phyloP scores from a whole-genome alignment of 92 coral and sea anemone species.

The Phenganax subtilis region DNA sequence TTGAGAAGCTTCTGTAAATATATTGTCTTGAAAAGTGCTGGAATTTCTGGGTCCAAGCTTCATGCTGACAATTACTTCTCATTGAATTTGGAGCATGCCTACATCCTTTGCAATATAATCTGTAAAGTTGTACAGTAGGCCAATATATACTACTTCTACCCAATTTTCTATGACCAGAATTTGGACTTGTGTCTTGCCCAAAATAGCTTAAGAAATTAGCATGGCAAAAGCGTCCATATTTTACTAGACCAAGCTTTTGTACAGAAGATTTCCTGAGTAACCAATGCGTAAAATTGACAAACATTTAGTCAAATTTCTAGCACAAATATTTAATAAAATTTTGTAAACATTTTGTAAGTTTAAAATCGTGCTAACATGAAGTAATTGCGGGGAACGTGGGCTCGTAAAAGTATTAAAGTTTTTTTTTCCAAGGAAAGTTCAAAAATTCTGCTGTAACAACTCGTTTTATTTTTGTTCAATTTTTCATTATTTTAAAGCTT shows the following conservation, averaged over 20 bases:
- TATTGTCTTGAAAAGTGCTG: background rate
- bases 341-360: too few relatives aligned
- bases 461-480: background rate
- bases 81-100: too few relatives aligned
- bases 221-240: background rate
- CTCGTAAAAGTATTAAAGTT: background rate
- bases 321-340: background rate
- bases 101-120: too few relatives aligned
- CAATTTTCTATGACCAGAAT: background rate
- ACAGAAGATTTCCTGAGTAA: background rate
- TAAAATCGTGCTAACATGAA: background rate
- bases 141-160: too few relatives aligned
- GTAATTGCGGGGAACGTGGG: background rate
- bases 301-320: background rate
- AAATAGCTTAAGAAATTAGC: background rate
- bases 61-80: too few relatives aligned
- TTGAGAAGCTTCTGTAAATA: conserved; percentile 21
- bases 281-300: background rate
- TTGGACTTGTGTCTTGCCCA: background rate
- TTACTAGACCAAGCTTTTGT: background rate
- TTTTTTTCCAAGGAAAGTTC: background rate
- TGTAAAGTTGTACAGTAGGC: too few relatives aligned
- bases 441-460: background rate
- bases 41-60: too few relatives aligned
- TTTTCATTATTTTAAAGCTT: background rate